A percentile compares a stretch with the other conserved stretches of the same genome.
Evolutionary conservation across 2,888 invertebrate species (phyloP).

Genomic region (Crocallis elinguaria): DNA sequence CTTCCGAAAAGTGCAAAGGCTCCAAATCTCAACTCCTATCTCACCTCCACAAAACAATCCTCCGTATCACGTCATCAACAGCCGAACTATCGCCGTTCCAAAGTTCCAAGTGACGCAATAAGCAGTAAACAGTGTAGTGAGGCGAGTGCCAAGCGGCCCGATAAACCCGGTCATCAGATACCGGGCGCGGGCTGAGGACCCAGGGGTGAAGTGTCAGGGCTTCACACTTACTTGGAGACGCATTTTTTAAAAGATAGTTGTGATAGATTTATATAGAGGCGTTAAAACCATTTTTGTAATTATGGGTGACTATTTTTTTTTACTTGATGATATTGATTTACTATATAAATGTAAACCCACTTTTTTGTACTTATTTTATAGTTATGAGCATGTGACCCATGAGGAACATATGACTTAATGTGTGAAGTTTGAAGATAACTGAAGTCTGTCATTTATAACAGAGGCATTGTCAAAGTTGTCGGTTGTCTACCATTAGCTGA

Average conservation of each 20-base stretch:
- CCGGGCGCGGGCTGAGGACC: slow-evolving; percentile 37
- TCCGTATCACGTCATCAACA: slow-evolving; percentile 29
- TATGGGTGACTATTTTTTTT: not conserved
- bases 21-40: not conserved
- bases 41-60: slow-evolving; percentile 23
- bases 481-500: too few species aligned
- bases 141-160: slow-evolving; percentile 39
- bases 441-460: too few species aligned
- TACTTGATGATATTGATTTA: too few species aligned
- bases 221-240: slow-evolving; percentile 63
- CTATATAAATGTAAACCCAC: too few species aligned
- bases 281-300: slow-evolving; percentile 33
- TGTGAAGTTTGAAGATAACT: too few species aligned
- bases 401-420: too few species aligned
- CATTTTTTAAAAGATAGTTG: slow-evolving; percentile 55
- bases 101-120: slow-evolving; percentile 36
- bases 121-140: slow-evolving; percentile 42
- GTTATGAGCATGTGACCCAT: too few species aligned
- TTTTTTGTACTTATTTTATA: too few species aligned
- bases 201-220: slow-evolving; percentile 68
- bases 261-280: slow-evolving; percentile 40
- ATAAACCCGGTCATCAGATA: slow-evolving; percentile 71
- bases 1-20: too few species aligned
- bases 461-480: too few species aligned
- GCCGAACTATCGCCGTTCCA: slow-evolving; percentile 25